Conservation (phyloP, 2,888 invertebrate genomes). For the Teinopalpus imperialis region DNA sequence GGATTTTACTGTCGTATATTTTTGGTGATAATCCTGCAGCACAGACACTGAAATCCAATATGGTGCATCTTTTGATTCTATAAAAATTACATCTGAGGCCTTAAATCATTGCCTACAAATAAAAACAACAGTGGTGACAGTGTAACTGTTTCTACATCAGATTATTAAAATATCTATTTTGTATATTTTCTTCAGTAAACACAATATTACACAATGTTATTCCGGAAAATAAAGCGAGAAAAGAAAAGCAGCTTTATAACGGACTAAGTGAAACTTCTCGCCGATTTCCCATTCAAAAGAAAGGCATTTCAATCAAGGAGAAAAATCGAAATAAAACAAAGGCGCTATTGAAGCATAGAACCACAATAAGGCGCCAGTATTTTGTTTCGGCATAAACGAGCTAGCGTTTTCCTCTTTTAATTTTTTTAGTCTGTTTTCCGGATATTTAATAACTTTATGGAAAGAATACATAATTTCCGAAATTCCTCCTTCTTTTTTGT, state of each 20-base stretch:
- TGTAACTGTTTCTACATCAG: too few relatives aligned
- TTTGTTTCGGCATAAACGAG: slow-evolving; percentile 20
- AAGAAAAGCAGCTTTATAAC: slow-evolving; percentile 23
- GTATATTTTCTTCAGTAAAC: too few relatives aligned
- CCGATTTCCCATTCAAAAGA: slow-evolving; percentile 57
- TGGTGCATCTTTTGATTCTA: too few relatives aligned
- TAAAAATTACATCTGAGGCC: too few relatives aligned
- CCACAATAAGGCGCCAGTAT: slow-evolving; percentile 21
- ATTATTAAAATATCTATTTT: too few relatives aligned
- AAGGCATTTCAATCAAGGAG: slow-evolving; percentile 61
- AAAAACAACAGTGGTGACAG: too few relatives aligned
- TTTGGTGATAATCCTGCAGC: too few relatives aligned
- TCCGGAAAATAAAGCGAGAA: background rate
- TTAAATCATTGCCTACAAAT: too few relatives aligned
- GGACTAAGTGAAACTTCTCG: slow-evolving; percentile 37
- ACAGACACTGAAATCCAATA: too few relatives aligned
- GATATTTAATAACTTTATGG: background rate
- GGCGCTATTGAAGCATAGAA: slow-evolving; percentile 29
- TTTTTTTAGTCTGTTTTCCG: slow-evolving; percentile 11
- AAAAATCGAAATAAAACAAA: slow-evolving; percentile 45
- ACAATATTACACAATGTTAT: too few relatives aligned
- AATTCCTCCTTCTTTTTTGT: background rate
- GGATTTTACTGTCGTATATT: too few relatives aligned
- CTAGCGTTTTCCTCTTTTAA: slow-evolving; percentile 1
- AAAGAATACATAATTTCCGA: slow-evolving; percentile 1